Base-by-base conservation (phyloP, 1,140 invertebrate genomes). In the Papilio machaon region DNA sequence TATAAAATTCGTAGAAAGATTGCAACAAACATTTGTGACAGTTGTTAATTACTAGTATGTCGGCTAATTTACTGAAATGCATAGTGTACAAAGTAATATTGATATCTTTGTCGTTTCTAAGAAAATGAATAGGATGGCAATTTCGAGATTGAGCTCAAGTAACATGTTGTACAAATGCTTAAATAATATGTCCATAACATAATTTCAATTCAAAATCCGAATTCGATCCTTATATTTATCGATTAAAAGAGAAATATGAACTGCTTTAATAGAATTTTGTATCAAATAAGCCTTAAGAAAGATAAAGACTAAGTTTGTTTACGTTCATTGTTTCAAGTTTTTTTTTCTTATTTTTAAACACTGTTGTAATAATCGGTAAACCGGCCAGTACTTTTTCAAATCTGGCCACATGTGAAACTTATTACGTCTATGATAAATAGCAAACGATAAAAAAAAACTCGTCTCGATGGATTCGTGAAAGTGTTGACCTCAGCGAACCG, bases 401-500 rank as follows among this genome's bases (percentile, higher is more conserved):
- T 46, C 58, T 58, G 54, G 13, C n/a, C n/a, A 46, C 38, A 79
- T 38, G 58, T 64, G 77, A 79, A 79, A 79, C 77, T 13, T 19
- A 79, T 79, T 79, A 79, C 77, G 77, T 79, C 77, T 79, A 52
- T 64, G 58, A 19, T 35, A 64, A 58, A 43, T 64, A 30, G 23
- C 30, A 70, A 30, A 70, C 23, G 38, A 64, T 76, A 78, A 79
- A 79, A 79, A 78, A 79, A 46, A 64, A 79, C 77, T 64, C 38
- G 77, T 79, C 77, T 78, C 76, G 64, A 82, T 82, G 74, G 52
- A 75, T 64, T 74, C 80, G 85, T 84, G 85, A 86, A 86, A 86
- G 85, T 86, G 85, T 80, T 85, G 84, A 85, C 84, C 82, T 81
- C 80, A 81, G 76, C 13, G 52, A 83, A 85, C 84, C 81, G 84